These are phyloP conservation scores for Xyrichtys novacula DNA, from an alignment of 2,797 vertebrate genomes.

Conservation along the genomic window DNA sequence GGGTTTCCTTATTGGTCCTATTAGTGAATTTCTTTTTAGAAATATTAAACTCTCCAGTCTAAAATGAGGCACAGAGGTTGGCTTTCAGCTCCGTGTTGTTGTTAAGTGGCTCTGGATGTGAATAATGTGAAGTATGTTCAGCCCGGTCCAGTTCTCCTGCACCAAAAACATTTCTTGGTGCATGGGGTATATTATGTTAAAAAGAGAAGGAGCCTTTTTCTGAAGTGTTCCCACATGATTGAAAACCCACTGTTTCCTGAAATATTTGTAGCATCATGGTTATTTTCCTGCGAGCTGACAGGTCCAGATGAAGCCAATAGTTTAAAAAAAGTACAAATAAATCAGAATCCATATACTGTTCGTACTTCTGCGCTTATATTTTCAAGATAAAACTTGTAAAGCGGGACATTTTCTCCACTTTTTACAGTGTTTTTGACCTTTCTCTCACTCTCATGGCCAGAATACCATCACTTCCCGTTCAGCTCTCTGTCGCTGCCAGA, in stretches of 20 bases:
- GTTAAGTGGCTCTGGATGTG: too few relatives aligned
- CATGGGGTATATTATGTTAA: not conserved
- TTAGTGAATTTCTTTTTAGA: too few relatives aligned
- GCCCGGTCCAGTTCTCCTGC: not conserved
- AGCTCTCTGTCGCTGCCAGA: slow-evolving; percentile 40
- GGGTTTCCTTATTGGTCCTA: too few relatives aligned
- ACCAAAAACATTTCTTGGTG: not conserved
- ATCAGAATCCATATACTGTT: not conserved
- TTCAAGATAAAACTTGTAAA: not conserved
- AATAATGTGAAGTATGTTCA: not conserved
- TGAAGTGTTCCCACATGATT: slow-evolving; percentile 1
- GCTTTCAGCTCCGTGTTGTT: too few relatives aligned
- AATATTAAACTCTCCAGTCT: too few relatives aligned
- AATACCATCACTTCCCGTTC: not conserved
- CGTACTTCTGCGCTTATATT: not conserved
- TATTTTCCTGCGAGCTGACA: not conserved
- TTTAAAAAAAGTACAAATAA: not conserved
- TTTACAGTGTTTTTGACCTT: not conserved
- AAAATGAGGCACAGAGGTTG: too few relatives aligned
- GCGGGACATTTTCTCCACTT: not conserved
- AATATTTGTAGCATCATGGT: not conserved
- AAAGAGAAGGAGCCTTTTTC: not conserved
- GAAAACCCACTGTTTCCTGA: not conserved
- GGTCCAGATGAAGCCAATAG: not conserved
- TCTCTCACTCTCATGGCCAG: slow-evolving; percentile 2